Conservation (phyloP, 1,140 invertebrate genomes). For the Eumaeus atala region DNA sequence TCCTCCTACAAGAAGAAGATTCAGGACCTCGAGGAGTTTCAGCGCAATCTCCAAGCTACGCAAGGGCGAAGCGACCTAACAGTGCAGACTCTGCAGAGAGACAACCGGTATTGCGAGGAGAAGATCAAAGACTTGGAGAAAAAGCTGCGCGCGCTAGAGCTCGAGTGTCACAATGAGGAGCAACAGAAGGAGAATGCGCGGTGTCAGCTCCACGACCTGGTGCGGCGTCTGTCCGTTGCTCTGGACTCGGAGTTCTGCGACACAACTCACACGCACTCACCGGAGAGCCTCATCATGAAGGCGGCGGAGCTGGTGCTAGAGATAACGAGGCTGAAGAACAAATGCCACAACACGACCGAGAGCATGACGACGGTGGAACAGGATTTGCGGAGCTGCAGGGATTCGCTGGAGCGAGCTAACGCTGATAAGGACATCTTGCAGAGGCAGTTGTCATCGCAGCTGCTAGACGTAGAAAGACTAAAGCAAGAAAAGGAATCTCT, state of each 20-base stretch:
- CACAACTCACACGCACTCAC: constrained; percentile 74
- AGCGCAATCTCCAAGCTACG: constrained; percentile 77
- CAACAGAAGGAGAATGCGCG: constrained; percentile 79
- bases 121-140: constrained; percentile 83
- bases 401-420: constrained; percentile 77
- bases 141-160: constrained; percentile 81
- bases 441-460: constrained; percentile 78
- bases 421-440: constrained; percentile 82
- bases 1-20: constrained; percentile 85
- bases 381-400: constrained; percentile 79
- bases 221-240: constrained; percentile 79
- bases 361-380: constrained; percentile 78
- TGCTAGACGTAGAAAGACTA: constrained; percentile 80
- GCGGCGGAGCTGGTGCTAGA: constrained; percentile 83
- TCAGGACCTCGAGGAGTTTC: constrained; percentile 84
- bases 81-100: constrained; percentile 82
- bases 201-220: constrained; percentile 80
- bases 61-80: constrained; percentile 81
- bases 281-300: constrained; percentile 81
- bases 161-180: constrained; percentile 80
- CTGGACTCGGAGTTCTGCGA: constrained; percentile 81
- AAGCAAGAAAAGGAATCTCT: constrained; percentile 81
- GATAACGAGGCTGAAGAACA: constrained; percentile 74
- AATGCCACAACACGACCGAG: constrained; percentile 76
- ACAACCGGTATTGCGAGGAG: constrained; percentile 83